phyloP scores from a whole-genome alignment of 1,140 invertebrate species.

The Drosophila tsacasi region DNA sequence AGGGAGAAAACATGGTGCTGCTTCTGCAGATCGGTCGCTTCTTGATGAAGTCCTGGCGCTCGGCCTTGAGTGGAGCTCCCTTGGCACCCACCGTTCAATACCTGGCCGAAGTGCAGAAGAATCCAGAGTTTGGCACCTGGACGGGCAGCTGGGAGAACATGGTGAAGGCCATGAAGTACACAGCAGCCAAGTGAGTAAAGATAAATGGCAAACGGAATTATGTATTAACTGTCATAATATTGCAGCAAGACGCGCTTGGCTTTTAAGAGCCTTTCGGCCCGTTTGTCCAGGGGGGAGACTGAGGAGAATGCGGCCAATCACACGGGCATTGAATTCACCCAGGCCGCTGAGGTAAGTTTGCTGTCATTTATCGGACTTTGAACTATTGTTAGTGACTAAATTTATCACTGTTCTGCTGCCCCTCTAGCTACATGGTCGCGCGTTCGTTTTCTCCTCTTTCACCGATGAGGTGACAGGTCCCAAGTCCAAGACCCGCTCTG shows the following conservation, averaged over 20 bases:
- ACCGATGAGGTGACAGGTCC: constrained; percentile 86
- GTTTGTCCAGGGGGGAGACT: constrained; percentile 87
- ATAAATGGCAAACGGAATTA: not conserved
- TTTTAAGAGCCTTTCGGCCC: constrained; percentile 88
- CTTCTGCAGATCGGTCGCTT: constrained; percentile 92
- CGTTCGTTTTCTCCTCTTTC: constrained; percentile 89
- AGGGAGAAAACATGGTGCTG: constrained; percentile 97
- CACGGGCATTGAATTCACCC: constrained; percentile 91
- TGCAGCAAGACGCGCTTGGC: constrained; percentile 89
- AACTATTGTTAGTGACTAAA: not conserved
- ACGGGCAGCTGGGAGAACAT: constrained; percentile 88
- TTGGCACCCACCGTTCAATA: constrained; percentile 89
- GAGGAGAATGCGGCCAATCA: constrained; percentile 94
- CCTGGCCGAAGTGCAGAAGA: constrained; percentile 85
- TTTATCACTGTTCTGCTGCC: not conserved
- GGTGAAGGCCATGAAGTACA: constrained; percentile 88
- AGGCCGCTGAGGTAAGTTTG: constrained; percentile 89
- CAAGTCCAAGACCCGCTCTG: constrained; percentile 73
- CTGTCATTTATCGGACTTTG: constrained; percentile 1
- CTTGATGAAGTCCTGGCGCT: constrained; percentile 90
- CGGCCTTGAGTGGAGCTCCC: constrained; percentile 86
- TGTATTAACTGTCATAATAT: constrained; percentile 42
- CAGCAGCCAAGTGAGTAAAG: constrained; percentile 89
- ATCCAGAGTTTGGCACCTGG: constrained; percentile 86
- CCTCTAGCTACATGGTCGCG: constrained; percentile 89